These are phyloP conservation scores for Aviceda subcristata DNA, from an alignment of 2,113 vertebrate genomes.

Conservation along the genomic window DNA sequence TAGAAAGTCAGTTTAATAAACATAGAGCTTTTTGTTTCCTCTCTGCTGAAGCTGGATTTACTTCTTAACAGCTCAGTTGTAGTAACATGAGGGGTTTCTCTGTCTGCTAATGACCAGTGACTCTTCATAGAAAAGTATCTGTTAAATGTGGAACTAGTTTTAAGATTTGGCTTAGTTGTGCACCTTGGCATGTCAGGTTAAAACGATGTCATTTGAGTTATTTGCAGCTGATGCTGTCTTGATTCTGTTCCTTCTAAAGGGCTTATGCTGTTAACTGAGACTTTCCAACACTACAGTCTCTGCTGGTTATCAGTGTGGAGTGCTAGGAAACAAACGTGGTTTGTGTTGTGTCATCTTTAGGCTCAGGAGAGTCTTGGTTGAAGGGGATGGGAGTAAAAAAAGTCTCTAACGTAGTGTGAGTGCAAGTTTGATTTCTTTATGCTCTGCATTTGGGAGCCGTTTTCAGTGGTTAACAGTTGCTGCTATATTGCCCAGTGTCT, in stretches of 20 bases:
- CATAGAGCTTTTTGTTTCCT: neutral
- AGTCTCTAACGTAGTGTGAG: neutral
- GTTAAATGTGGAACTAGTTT: neutral
- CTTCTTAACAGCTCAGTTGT: neutral
- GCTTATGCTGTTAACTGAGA: neutral
- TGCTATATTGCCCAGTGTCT: neutral
- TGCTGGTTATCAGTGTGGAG: neutral
- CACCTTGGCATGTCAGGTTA: conserved; percentile 22
- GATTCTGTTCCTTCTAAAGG: neutral
- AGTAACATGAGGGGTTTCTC: neutral
- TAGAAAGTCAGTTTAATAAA: neutral
- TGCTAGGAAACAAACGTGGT: neutral
- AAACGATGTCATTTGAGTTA: neutral
- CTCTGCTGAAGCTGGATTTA: neutral
- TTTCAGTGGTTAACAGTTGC: neutral
- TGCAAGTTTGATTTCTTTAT: neutral
- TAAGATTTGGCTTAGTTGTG: neutral
- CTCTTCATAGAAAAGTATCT: neutral
- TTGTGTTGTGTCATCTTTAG: neutral
- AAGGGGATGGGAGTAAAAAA: neutral
- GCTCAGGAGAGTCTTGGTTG: neutral
- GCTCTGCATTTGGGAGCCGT: neutral
- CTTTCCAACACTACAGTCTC: neutral
- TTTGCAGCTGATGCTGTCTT: neutral
- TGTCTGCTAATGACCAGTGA: neutral